These are phyloP conservation scores for Dryobotodes eremita DNA, from an alignment of 2,888 invertebrate species.

Conservation along the genomic window DNA sequence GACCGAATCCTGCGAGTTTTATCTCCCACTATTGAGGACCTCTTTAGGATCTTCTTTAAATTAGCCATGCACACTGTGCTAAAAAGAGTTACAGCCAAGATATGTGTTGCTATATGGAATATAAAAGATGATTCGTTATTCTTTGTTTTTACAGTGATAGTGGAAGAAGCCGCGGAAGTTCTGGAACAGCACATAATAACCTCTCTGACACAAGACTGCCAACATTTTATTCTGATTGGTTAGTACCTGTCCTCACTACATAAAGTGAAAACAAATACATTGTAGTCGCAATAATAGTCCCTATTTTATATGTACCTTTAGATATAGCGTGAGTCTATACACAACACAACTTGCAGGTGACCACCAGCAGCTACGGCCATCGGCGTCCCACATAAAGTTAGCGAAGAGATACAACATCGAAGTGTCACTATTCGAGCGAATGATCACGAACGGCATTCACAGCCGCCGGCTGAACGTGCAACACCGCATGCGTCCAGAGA, in stretches of 20 bases:
- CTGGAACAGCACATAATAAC: slow-evolving; percentile 95
- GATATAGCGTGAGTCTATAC: not conserved
- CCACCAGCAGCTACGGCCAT: slow-evolving; percentile 95
- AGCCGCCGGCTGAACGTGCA: slow-evolving; percentile 92
- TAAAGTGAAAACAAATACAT: not conserved
- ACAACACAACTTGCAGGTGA: slow-evolving; percentile 89
- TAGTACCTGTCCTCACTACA: slow-evolving; percentile 29
- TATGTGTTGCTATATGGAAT: not conserved
- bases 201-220: slow-evolving; percentile 92
- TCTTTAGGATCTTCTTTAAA: not conserved
- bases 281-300: not conserved
- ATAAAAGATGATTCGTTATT: not conserved
- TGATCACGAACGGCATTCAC: slow-evolving; percentile 93
- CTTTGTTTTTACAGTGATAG: slow-evolving; percentile 89
- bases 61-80: not conserved
- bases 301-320: not conserved
- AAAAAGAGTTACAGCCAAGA: not conserved
- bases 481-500: slow-evolving; percentile 94
- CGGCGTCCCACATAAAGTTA: slow-evolving; percentile 92
- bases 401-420: slow-evolving; percentile 92
- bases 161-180: slow-evolving; percentile 97
- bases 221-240: slow-evolving; percentile 96
- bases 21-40: not conserved
- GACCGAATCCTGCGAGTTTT: too few species aligned
- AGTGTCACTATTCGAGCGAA: slow-evolving; percentile 95